A percentile compares a stretch with the other conserved stretches of the same genome.
phyloP scores from a whole-genome alignment of 1,140 invertebrate species.

The Drosophila kohkoa region DNA sequence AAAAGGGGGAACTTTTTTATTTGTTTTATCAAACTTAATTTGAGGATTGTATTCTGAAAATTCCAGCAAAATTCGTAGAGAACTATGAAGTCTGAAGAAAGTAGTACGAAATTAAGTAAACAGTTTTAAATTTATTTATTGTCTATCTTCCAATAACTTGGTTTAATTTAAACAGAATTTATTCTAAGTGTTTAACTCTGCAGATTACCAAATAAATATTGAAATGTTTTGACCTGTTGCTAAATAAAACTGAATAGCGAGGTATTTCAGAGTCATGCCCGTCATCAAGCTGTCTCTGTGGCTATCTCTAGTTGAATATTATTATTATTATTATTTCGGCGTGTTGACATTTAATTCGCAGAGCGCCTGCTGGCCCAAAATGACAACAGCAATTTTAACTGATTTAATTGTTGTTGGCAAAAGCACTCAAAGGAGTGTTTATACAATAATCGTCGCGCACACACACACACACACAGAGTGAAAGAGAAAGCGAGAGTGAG shows the following conservation, averaged over 20 bases:
- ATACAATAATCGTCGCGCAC: slow-evolving; percentile 49
- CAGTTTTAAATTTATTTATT: no score
- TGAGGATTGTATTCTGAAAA: no score
- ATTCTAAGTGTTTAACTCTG: no score
- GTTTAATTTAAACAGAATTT: no score
- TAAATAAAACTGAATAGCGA: not conserved
- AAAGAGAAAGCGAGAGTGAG: not conserved
- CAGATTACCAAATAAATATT: no score
- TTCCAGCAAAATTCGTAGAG: no score
- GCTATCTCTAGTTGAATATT: not conserved
- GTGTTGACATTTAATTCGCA: slow-evolving; percentile 44
- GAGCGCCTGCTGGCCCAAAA: slow-evolving; percentile 43
- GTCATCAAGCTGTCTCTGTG: not conserved
- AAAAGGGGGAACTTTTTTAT: no score
- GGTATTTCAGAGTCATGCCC: not conserved
- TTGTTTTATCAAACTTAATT: no score
- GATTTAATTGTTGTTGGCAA: slow-evolving; percentile 56
- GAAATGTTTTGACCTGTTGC: no score
- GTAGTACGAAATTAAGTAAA: no score
- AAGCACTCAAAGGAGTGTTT: slow-evolving; percentile 52
- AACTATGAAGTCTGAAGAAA: no score
- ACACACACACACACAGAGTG: slow-evolving; percentile 3
- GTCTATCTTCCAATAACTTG: no score
- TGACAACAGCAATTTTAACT: slow-evolving; percentile 41
- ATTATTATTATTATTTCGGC: slow-evolving; percentile 13